Evolutionary conservation across 2,888 invertebrate species (phyloP).

Genomic region (Hybos culiciformis): DNA sequence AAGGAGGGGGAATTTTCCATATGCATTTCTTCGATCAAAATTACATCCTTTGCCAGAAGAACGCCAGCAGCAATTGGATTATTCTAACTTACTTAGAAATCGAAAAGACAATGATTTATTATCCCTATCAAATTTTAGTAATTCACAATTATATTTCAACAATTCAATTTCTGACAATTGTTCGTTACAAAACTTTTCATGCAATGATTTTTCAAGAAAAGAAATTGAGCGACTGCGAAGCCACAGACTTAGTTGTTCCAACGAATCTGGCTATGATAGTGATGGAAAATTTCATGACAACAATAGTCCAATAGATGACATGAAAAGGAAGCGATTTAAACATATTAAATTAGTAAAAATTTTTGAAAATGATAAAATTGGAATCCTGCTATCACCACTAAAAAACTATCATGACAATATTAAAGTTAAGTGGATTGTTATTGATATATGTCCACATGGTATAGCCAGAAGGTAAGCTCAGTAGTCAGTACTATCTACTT

Average conservation of each 20-base stretch:
- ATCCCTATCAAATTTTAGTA: no score
- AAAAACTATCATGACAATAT: slow-evolving; percentile 46
- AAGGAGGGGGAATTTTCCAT: slow-evolving; percentile 57
- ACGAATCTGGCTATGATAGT: slow-evolving; percentile 73
- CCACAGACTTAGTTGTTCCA: slow-evolving; percentile 67
- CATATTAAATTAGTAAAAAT: slow-evolving; percentile 52
- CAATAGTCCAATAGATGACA: slow-evolving; percentile 2
- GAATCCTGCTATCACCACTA: slow-evolving; percentile 53
- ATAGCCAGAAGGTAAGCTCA: slow-evolving; percentile 48
- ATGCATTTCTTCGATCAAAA: slow-evolving; percentile 62
- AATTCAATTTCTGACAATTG: no score
- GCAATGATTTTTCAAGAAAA: no score
- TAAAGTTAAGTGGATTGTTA: no score
- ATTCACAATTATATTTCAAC: no score
- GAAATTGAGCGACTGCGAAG: no score
- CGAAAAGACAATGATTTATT: no score
- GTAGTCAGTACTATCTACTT: no score
- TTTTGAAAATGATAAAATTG: slow-evolving; percentile 52
- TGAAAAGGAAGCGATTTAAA: slow-evolving; percentile 42
- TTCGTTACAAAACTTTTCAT: no score
- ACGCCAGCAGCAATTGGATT: no score
- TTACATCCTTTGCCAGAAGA: slow-evolving; percentile 66
- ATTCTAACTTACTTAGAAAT: no score
- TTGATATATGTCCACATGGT: slow-evolving; percentile 49
- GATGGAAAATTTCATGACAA: slow-evolving; percentile 32